These are phyloP conservation scores for Hirtodrosophila histrioides DNA, from an alignment of 2,888 invertebrate genomes.

Conservation along the genomic window DNA sequence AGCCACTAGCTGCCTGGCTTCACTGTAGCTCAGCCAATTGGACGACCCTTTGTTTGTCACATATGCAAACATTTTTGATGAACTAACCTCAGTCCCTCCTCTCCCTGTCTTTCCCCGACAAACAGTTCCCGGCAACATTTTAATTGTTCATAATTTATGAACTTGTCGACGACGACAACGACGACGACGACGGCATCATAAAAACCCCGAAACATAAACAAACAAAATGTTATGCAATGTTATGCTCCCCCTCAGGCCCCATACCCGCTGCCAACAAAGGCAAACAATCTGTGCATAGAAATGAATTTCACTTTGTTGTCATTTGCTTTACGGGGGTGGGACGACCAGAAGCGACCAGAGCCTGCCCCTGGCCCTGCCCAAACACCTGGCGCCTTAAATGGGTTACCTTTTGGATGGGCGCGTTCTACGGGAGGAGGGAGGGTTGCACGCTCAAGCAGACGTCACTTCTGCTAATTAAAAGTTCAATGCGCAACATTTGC, in stretches of 20 bases:
- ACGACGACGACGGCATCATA: constrained; percentile 35
- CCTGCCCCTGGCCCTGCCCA: constrained; percentile 2
- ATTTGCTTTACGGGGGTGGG: constrained; percentile 27
- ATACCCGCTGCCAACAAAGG: not conserved
- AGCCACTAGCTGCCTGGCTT: constrained; percentile 1
- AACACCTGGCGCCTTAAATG: constrained; percentile 43
- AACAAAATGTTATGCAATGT: constrained; percentile 59
- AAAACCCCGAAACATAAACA: constrained; percentile 53
- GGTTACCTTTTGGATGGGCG: constrained; percentile 20
- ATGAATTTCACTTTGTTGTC: constrained; percentile 59
- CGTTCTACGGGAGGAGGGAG: not conserved
- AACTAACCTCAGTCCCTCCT: constrained; percentile 15
- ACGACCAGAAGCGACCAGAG: not conserved
- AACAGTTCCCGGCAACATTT: constrained; percentile 38
- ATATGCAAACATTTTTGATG: constrained; percentile 55
- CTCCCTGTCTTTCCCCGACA: constrained; percentile 4
- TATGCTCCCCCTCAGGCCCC: constrained; percentile 12
- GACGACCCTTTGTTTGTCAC: constrained; percentile 16
- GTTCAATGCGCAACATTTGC: constrained; percentile 75
- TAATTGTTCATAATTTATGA: constrained; percentile 67
- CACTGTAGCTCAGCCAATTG: constrained; percentile 20
- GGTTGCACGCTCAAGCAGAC: constrained; percentile 49
- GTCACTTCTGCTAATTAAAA: constrained; percentile 72
- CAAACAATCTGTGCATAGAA: constrained; percentile 62
- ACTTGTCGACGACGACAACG: constrained; percentile 33